Evolutionary conservation across 2,888 invertebrate species (phyloP), one percentile per base, ranked within the genome.

Genomic region (Cephus nigrinus): DNA sequence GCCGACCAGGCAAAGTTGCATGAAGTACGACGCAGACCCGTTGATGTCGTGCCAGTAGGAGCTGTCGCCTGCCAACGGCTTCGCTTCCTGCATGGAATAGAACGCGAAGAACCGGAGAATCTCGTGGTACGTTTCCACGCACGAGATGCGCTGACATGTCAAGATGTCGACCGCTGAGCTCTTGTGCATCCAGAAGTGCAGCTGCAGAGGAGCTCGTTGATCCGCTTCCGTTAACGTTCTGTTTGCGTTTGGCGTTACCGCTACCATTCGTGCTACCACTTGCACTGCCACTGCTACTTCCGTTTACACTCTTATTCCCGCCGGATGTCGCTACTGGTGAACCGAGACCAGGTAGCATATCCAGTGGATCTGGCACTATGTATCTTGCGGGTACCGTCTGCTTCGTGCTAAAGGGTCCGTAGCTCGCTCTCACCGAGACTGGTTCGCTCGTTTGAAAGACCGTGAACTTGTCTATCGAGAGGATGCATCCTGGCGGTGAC

Each of bases 141-240:
- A 98, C 98, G 79, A 98, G 93, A 91, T 98, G 98, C 11, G 98
- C 98, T 69, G 97, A 98, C 92, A 98, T 96, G 91, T 98, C 98
- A 85, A 98, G 92, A 86, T 96, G 94, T 84, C 96, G 96, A 79
- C 95, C 94, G 86, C 95, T 95, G 79, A 96, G 91, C 82, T 93
- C 93, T 86, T 93, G 93, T 35, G 93, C 90, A 84, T 95, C 95
- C 81, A 94, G 88, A 55, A 93, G 88, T 30, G 93, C 92, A 3
- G 92, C 92, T 55, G 55, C 55, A 55, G 55, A 55, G 5, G 55
- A 55, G 55, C 55, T 55, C 55, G 55, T 9, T 55, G 55, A 55
- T 55, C 23, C 55, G 9, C 55, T 55, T 23, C 55, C 9, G 23
- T 23, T 55, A 55, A 15, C 1, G 23, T 55, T 55, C 55, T 55